Base-by-base conservation (phyloP, 2,797 vertebrate species). In the Pelodytes ibericus region DNA sequence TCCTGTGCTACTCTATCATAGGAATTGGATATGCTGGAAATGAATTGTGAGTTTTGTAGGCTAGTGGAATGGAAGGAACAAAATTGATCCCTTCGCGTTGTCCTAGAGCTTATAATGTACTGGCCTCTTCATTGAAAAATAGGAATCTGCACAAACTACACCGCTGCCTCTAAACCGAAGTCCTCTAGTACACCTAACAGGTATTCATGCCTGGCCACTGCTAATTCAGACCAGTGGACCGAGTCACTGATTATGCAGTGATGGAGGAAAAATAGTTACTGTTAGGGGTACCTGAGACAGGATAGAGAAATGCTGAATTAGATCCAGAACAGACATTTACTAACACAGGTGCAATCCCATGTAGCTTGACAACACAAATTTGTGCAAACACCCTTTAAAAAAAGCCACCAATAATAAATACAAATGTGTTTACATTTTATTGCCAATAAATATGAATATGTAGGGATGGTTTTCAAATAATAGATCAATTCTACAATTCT, bases 261-360 rank as follows among this genome's bases (percentile, higher is more conserved):
- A n/a, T 47, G 44, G 20, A 7, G 20, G 2, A 20, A 53, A 53
- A 53, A 53, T 4, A 44, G 13, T 44, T 10, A 13, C 41, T 44
- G 4, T 53, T 53, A 53, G n/a, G 49, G 49, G 49, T 53, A 53
- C 20, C 8, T 7, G 24, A 22, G 6, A 22, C 5, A 44, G 49
- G 5, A 7, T 20, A 53, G 6, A 53, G 49, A 53, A 53, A 22
- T 44, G 49, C n/a, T 24, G 22, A 47, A 47, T 15, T 47, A 2
- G 4, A 47, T 15, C 1, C 7, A 39, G 15, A 8, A 39, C 36
- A 7, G 15, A 39, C 7, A 8, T 2, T 39, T 0, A 39, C n/a
- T 53, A 53, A 24, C 41, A 65, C 49, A 24, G 71, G 49, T 65
- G 71, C 71, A 74, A 65, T 74, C 71, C 71, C 71, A 74, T 74